Conservation (phyloP, 2,797 vertebrate genomes). For the Acanthurus lineatus region DNA sequence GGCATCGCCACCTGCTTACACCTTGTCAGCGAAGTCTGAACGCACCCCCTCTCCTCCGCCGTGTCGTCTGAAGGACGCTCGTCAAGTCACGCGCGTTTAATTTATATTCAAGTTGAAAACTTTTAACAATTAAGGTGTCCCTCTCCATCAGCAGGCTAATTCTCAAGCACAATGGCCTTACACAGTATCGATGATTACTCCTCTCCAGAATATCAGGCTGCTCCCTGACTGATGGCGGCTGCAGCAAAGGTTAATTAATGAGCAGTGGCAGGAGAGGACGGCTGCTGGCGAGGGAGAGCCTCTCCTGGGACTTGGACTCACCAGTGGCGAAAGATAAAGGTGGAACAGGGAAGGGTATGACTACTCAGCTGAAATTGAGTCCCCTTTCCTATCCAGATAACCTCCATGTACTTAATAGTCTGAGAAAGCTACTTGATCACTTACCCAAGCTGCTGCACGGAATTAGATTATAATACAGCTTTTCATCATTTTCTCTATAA, state of each 20-base stretch:
- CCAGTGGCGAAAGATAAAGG: conserved; percentile 72
- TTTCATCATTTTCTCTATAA: conserved; percentile 54
- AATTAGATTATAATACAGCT: conserved; percentile 57
- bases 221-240: conserved; percentile 70
- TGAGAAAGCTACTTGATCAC: conserved; percentile 63
- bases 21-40: conserved; percentile 28
- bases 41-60: neutral
- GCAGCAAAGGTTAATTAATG: conserved; percentile 83
- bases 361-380: conserved; percentile 78
- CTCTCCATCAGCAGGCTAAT: conserved; percentile 64
- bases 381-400: conserved; percentile 66
- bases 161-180: conserved; percentile 56
- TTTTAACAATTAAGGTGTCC: conserved; percentile 25
- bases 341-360: conserved; percentile 66
- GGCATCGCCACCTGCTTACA: conserved; percentile 40
- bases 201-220: conserved; percentile 54
- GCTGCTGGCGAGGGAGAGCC: conserved; percentile 70
- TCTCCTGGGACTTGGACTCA: conserved; percentile 69
- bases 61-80: conserved; percentile 53
- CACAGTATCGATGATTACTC: conserved; percentile 62
- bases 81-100: conserved; percentile 15
- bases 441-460: conserved; percentile 37
- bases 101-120: conserved; percentile 51
- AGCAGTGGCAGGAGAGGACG: conserved; percentile 72
- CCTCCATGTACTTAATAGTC: conserved; percentile 69